Evolutionary conservation across 2,888 invertebrate species (phyloP).

Genomic region (Thalpophila matura): DNA sequence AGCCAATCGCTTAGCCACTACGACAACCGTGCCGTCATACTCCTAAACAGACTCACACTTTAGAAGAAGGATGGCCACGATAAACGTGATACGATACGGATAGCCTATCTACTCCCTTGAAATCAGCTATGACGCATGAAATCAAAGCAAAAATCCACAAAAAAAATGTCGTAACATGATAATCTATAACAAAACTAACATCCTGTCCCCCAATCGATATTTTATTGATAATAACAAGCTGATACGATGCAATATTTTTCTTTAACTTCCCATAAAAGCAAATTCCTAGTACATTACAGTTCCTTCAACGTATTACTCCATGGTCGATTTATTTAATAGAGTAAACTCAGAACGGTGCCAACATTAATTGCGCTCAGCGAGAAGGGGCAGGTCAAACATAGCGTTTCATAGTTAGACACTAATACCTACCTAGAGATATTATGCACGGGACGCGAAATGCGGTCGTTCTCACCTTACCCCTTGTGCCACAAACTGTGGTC

Average conservation of each 20-base stretch:
- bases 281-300: background rate
- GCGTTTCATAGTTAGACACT: background rate
- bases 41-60: background rate
- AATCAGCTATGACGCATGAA: conserved; percentile 11
- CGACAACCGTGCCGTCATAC: too few species aligned
- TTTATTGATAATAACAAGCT: background rate
- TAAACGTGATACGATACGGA: background rate
- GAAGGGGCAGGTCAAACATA: conserved; percentile 12
- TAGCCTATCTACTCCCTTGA: conserved; percentile 5
- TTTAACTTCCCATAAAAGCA: background rate
- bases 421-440: too few species aligned
- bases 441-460: too few species aligned
- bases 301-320: background rate
- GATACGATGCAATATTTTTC: conserved; percentile 3
- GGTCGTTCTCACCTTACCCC: too few species aligned
- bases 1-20: too few species aligned
- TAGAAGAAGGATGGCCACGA: background rate
- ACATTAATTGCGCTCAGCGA: conserved; percentile 9
- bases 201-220: background rate
- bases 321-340: conserved; percentile 14
- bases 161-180: background rate
- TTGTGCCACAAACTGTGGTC: too few species aligned
- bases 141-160: background rate
- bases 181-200: conserved; percentile 8
- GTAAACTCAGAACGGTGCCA: conserved; percentile 4